Conservation (phyloP, 2,113 vertebrate genomes). For the Gadus macrocephalus region DNA sequence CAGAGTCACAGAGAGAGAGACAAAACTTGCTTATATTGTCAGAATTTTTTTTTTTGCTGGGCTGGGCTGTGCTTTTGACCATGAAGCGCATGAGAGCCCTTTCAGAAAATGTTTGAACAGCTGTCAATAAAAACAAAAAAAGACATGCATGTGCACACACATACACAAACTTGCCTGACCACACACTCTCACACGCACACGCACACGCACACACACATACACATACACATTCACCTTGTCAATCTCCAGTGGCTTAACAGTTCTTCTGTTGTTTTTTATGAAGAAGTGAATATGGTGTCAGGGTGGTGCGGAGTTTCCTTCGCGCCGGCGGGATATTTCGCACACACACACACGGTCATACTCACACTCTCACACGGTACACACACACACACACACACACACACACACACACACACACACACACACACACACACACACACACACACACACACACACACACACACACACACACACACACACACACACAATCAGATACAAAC, state of each 20-base stretch:
- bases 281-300: background rate
- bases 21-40: too few relatives aligned
- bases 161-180: background rate
- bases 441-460: background rate
- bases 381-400: background rate
- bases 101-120: too few relatives aligned
- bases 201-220: background rate
- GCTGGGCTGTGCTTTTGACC: too few relatives aligned
- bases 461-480: background rate
- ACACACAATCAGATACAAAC: background rate
- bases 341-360: background rate
- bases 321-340: background rate
- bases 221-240: too few relatives aligned
- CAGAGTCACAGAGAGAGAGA: too few relatives aligned
- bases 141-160: background rate
- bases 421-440: conserved; percentile 11
- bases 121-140: too few relatives aligned
- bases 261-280: too few relatives aligned
- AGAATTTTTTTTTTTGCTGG: too few relatives aligned
- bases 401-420: conserved; percentile 9
- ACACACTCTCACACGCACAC: conserved; percentile 4
- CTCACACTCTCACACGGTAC: background rate
- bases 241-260: background rate
- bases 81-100: too few relatives aligned
- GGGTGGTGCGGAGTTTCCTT: background rate